Conservation (phyloP, 2,888 invertebrate genomes). For the Minunthozetes semirufus region DNA sequence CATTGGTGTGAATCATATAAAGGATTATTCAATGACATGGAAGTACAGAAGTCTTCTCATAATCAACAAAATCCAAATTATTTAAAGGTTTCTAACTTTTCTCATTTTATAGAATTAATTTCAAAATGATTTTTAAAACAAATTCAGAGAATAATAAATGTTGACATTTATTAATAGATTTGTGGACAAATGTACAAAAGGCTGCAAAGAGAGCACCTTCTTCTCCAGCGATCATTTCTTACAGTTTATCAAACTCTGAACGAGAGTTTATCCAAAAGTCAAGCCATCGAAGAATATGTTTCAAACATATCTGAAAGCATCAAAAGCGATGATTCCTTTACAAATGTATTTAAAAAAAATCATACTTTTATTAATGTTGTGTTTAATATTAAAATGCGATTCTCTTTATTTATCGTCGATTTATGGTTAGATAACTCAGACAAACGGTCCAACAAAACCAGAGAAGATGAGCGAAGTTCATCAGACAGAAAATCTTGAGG, state of each 20-base stretch:
- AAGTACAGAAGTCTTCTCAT: too few relatives aligned
- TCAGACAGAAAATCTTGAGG: neutral
- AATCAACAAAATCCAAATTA: too few relatives aligned
- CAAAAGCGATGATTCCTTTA: neutral
- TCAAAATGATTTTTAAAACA: too few relatives aligned
- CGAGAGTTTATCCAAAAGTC: neutral
- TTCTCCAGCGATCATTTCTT: conserved; percentile 4
- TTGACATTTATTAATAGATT: neutral
- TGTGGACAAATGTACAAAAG: neutral
- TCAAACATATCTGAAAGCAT: neutral
- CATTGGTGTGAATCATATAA: conserved; percentile 2
- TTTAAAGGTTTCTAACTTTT: too few relatives aligned
- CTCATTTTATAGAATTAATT: too few relatives aligned
- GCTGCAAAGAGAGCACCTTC: neutral
- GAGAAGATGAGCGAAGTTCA: neutral
- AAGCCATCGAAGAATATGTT: neutral
- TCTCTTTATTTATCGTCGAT: too few relatives aligned
- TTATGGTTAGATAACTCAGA: too few relatives aligned
- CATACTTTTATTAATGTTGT: too few relatives aligned
- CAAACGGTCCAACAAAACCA: too few relatives aligned
- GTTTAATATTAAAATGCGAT: too few relatives aligned
- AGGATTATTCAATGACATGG: neutral
- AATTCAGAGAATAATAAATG: neutral
- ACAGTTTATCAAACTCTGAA: neutral
- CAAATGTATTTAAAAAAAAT: too few relatives aligned